Evolutionary conservation across 2,113 vertebrate genomes (phyloP).

Genomic region (Anguilla japonica): DNA sequence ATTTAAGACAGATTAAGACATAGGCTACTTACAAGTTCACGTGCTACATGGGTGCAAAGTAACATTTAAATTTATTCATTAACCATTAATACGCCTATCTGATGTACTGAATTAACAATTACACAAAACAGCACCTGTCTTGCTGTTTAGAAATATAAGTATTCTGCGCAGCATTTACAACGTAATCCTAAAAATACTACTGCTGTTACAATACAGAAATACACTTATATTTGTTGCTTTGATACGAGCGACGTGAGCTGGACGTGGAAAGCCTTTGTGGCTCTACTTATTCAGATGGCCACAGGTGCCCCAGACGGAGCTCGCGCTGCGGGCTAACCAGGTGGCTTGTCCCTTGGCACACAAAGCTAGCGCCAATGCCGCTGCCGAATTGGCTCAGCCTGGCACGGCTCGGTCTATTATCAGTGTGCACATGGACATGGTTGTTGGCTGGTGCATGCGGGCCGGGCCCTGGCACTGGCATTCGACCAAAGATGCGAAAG

Average conservation of each 20-base stretch:
- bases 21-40: background rate
- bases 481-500: conserved; percentile 80
- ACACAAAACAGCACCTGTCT: background rate
- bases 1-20: background rate
- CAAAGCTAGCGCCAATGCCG: conserved; percentile 70
- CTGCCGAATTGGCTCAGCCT: conserved; percentile 65
- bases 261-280: conserved; percentile 27
- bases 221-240: conserved; percentile 6
- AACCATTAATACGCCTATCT: background rate
- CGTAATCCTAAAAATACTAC: background rate
- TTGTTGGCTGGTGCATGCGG: conserved; percentile 80
- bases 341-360: conserved; percentile 53
- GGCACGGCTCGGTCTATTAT: conserved; percentile 69
- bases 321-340: conserved; percentile 47
- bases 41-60: background rate
- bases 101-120: background rate
- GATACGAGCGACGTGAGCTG: conserved; percentile 28
- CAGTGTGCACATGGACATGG: conserved; percentile 71
- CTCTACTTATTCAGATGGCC: conserved; percentile 51
- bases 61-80: background rate
- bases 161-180: background rate
- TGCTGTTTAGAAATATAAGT: background rate
- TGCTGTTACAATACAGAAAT: background rate
- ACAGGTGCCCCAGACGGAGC: conserved; percentile 54
- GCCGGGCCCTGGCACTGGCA: conserved; percentile 81